Conservation (phyloP, 2,113 vertebrate genomes). For the Tachysurus vachellii region DNA sequence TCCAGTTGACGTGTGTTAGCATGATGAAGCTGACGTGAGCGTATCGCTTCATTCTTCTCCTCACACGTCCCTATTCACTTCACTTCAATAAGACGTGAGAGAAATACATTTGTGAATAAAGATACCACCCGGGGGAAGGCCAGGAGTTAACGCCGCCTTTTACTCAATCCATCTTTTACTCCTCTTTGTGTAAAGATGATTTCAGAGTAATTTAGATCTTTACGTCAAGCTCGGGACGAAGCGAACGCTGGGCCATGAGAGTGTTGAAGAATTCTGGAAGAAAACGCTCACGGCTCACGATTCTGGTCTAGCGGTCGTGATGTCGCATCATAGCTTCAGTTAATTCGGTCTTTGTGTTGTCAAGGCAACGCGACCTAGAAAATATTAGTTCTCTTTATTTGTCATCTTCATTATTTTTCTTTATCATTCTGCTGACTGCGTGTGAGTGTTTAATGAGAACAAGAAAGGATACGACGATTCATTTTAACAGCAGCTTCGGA, state of each 20-base stretch:
- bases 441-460: no score
- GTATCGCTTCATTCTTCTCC: background rate
- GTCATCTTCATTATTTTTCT: no score
- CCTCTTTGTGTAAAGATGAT: background rate
- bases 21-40: conserved; percentile 8
- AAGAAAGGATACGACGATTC: background rate
- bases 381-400: background rate
- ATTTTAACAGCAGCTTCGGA: background rate
- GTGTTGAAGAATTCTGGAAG: background rate
- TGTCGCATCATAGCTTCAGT: background rate
- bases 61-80: background rate
- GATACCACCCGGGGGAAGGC: no score
- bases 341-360: background rate
- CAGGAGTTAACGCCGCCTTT: conserved; percentile 4
- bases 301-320: background rate
- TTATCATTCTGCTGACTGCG: background rate
- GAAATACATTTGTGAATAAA: background rate
- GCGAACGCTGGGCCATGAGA: background rate
- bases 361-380: no score
- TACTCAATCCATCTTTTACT: background rate
- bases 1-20: background rate
- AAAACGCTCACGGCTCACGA: no score
- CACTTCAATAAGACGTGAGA: background rate
- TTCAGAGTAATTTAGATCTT: background rate
- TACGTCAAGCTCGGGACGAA: background rate